phyloP scores from a whole-genome alignment of 2,888 invertebrate genomes.

The Tenodera sinensis region DNA sequence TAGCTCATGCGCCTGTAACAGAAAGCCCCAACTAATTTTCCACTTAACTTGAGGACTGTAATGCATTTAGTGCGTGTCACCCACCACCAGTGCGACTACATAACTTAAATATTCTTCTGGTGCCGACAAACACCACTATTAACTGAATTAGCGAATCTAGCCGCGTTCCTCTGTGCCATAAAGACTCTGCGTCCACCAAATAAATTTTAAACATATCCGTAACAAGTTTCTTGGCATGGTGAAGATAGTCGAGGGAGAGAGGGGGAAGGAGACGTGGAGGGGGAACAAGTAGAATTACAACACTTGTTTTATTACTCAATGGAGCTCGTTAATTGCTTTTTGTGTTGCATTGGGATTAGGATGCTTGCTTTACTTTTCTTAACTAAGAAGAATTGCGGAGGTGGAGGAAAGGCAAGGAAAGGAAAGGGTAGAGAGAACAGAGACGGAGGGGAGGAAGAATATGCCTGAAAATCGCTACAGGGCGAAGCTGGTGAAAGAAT shows the following conservation, averaged over 20 bases:
- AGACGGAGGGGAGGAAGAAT: neutral
- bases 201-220: conserved; percentile 15
- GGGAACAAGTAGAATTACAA: neutral
- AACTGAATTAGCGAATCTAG: conserved; percentile 15
- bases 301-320: conserved; percentile 21
- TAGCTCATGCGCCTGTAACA: neutral
- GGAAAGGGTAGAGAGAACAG: neutral
- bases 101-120: neutral
- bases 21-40: neutral
- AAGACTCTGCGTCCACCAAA: neutral
- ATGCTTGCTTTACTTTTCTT: neutral
- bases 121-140: conserved; percentile 13
- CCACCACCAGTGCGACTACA: neutral
- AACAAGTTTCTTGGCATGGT: conserved; percentile 2
- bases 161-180: neutral
- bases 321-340: conserved; percentile 20
- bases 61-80: neutral
- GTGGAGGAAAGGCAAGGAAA: neutral
- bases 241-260: neutral
- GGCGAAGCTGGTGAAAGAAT: conserved; percentile 15
- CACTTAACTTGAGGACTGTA: neutral
- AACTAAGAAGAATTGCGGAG: conserved; percentile 4
- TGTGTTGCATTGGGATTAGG: conserved; percentile 24
- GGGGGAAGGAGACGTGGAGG: neutral
- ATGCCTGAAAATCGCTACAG: neutral